These are phyloP conservation scores for Otocyon megalotis DNA, from an alignment of 2,113 vertebrate genomes.

Conservation along the genomic window DNA sequence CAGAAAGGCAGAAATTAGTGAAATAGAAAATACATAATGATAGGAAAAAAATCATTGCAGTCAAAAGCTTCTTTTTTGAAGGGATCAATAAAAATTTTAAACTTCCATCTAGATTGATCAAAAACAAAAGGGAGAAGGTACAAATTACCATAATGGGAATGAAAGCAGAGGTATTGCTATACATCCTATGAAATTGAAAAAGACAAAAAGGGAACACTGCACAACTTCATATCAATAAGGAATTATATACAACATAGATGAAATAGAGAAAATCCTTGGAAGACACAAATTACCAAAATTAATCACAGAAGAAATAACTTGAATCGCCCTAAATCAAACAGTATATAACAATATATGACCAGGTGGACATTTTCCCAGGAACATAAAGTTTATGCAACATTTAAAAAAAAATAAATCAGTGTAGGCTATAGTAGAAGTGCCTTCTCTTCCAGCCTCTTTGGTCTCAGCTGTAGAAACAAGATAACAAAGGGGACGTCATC, in stretches of 20 bases:
- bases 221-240: not conserved
- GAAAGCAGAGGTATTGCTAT: not conserved
- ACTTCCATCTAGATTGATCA: not conserved
- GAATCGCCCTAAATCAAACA: not conserved
- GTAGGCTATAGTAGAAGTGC: not conserved
- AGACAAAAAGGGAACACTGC: not conserved
- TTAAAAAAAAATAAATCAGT: not conserved
- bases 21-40: not conserved
- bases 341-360: not conserved
- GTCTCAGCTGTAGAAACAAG: not conserved
- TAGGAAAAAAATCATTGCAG: not conserved
- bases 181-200: not conserved
- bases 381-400: not conserved
- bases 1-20: not conserved
- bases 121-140: not conserved
- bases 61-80: not conserved
- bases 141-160: not conserved
- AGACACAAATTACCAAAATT: not conserved
- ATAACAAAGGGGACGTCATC: not conserved
- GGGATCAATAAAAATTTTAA: not conserved
- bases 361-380: not conserved
- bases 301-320: conserved; percentile 10
- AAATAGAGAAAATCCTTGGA: not conserved
- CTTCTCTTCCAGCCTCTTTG: not conserved
- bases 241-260: not conserved